A percentile compares a stretch with the other conserved stretches of the same genome.
These are phyloP conservation scores for Mantis religiosa DNA, from an alignment of 2,888 invertebrate genomes.

Conservation along the genomic window DNA sequence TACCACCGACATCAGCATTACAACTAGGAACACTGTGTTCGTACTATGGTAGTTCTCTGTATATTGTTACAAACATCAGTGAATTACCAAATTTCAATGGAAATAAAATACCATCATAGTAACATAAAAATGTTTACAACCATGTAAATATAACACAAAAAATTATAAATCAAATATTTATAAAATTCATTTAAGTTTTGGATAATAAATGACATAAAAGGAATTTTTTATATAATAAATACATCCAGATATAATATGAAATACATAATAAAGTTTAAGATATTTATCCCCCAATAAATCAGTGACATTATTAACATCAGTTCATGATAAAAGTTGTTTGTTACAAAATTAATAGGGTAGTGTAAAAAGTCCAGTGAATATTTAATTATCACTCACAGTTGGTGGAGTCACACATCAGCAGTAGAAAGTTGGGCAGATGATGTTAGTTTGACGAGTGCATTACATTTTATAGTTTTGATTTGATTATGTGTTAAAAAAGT, in stretches of 20 bases:
- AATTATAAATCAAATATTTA: background rate
- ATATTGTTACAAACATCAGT: background rate
- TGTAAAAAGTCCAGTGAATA: slow-evolving; percentile 9
- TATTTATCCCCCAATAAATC: background rate
- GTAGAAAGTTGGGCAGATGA: background rate
- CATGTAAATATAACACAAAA: background rate
- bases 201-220: background rate
- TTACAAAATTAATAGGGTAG: background rate
- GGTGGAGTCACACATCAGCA: slow-evolving; percentile 2
- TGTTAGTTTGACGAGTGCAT: background rate
- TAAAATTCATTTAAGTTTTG: background rate
- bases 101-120: background rate
- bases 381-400: slow-evolving; percentile 29
- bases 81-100: background rate
- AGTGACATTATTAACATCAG: background rate
- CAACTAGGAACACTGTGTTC: slow-evolving; percentile 96
- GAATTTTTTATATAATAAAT: background rate
- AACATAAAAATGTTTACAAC: background rate
- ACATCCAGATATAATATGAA: background rate
- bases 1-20: slow-evolving; percentile 97
- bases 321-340: background rate
- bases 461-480: background rate
- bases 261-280: background rate
- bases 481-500: background rate
- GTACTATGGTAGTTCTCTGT: slow-evolving; percentile 96